phyloP scores from a whole-genome alignment of 2,797 vertebrate species.

The Spizella passerina region DNA sequence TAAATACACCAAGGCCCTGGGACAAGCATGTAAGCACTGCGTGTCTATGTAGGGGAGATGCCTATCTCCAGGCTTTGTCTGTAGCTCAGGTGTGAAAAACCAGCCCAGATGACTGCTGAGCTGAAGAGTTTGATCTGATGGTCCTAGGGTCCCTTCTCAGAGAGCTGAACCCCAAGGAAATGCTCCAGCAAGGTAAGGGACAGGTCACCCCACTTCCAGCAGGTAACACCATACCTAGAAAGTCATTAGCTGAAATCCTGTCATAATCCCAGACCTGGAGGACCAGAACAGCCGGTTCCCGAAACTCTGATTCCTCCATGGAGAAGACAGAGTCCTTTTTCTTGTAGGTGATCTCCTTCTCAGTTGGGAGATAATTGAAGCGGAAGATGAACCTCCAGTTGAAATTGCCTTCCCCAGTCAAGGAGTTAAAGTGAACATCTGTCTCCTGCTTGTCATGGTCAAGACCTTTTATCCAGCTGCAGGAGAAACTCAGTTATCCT shows the following conservation, averaged over 20 bases:
- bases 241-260: slow-evolving; percentile 90
- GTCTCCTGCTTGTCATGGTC: slow-evolving; percentile 95
- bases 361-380: slow-evolving; percentile 91
- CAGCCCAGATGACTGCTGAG: not conserved
- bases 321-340: slow-evolving; percentile 90
- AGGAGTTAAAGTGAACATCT: slow-evolving; percentile 93
- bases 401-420: slow-evolving; percentile 96
- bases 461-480: slow-evolving; percentile 94
- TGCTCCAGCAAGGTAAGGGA: not conserved
- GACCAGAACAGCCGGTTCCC: slow-evolving; percentile 86
- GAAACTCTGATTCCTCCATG: slow-evolving; percentile 88
- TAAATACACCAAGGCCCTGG: not conserved
- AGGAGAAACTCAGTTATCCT: slow-evolving; percentile 22
- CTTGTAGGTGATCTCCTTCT: slow-evolving; percentile 89
- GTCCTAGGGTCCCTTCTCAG: not conserved
- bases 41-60: not conserved
- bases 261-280: slow-evolving; percentile 97
- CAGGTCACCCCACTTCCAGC: not conserved
- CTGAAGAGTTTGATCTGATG: not conserved
- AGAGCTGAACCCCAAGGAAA: not conserved
- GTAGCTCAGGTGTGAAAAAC: not conserved
- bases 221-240: slow-evolving; percentile 82
- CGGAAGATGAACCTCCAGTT: slow-evolving; percentile 93
- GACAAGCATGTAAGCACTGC: not conserved
- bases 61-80: not conserved